Base-by-base conservation (phyloP, 2,113 vertebrate genomes). In the Telmatochromis bifrenatus region DNA sequence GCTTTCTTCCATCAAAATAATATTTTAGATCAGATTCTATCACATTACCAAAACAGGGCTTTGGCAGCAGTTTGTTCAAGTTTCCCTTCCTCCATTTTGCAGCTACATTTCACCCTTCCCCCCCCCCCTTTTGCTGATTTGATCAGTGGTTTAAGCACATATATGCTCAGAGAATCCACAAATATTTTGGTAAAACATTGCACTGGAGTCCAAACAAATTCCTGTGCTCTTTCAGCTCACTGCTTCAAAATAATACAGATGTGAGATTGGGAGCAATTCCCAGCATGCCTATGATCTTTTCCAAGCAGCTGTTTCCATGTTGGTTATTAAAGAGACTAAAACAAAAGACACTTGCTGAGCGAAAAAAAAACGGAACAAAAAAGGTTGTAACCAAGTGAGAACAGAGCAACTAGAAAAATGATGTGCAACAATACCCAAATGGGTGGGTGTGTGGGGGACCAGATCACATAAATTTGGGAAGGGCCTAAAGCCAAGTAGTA, bases 281-380 rank as follows among this genome's bases (percentile, higher is more conserved):
- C 39, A 79, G 21, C 49, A 84, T 13, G 35, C 31, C 14, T 51
- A 28, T 7, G 26, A 75, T 31, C 12, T 37, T 79, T n/a, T 31
- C 14, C 23, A 62, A 73, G 70, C 53, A 77, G 62, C 85, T 75
- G 80, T 56, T 39, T 89, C 79, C 49, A 53, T 53, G 19, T 10
- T 39, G 37, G 45, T 33, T 54, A 80, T 70, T 11, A 56, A 55
- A 77, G 3, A 4, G 28, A 26, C 31, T 15, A 19, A 9, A 73
- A 68, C 1, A 62, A 39, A 37, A 37, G 37, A 54, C 28, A 23
- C 15, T 21, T 19, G 55, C 62, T 47, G 26, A 54, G 11, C 79
- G 0, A 19, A 14, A 31, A 49, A 31, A 62, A 33, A 1, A 1
- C 5, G 0, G 2, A 1, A 19, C 1, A 60, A 56, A 56, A 60